Percentiles rank a stretch among this genome's conserved stretches.
Evolutionary conservation across 2,888 invertebrate species (phyloP).

Genomic region (Blera fallax): DNA sequence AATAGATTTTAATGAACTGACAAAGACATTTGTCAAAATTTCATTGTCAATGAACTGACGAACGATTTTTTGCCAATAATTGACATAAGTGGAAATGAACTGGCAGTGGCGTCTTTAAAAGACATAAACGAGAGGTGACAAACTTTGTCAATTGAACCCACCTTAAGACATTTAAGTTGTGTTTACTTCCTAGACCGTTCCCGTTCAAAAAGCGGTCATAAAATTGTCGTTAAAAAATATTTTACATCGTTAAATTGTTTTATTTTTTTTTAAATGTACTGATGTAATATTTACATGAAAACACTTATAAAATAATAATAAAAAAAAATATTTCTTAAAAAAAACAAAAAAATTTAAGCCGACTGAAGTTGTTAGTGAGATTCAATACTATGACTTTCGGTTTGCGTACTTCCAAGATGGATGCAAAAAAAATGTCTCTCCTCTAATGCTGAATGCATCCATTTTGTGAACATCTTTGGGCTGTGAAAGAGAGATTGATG

Average conservation of each 20-base stretch:
- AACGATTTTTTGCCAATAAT: too few species aligned
- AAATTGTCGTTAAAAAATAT: neutral
- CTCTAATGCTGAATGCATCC: neutral
- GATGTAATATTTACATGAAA: conserved; percentile 34
- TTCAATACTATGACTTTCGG: conserved; percentile 5
- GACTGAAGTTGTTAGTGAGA: conserved; percentile 2
- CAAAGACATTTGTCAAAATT: too few species aligned
- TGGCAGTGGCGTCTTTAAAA: too few species aligned
- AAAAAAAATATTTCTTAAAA: conserved; percentile 1
- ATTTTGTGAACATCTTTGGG: conserved; percentile 15
- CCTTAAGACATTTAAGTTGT: neutral
- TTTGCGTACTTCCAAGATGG: neutral
- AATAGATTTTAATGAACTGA: too few species aligned
- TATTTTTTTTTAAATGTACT: conserved; percentile 2
- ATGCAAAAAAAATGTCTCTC: neutral
- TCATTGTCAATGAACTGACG: too few species aligned
- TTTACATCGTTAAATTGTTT: neutral
- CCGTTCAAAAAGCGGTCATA: neutral
- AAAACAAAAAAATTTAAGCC: neutral
- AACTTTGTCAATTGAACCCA: too few species aligned
- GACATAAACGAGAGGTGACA: too few species aligned
- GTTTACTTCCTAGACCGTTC: neutral
- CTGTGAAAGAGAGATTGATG: neutral
- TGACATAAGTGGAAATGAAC: too few species aligned
- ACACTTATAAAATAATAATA: conserved; percentile 13